Conservation (phyloP, 1,140 invertebrate species). For the Pemphigus obesinymphae region DNA sequence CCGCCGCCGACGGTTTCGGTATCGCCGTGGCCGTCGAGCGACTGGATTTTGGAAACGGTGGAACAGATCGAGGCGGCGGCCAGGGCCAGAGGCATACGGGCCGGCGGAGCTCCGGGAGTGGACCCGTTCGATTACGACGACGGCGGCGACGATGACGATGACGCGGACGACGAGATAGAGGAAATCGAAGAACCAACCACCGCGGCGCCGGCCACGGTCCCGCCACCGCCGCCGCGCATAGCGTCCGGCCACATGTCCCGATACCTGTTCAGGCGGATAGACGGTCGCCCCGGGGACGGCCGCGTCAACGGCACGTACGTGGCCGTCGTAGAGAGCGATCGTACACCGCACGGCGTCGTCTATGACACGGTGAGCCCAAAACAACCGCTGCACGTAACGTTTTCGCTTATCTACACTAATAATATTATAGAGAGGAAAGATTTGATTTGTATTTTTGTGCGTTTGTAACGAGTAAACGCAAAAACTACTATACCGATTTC, state of each 20-base stretch:
- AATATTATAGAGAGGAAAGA: too few species aligned
- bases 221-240: background rate
- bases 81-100: background rate
- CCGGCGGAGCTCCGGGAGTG: background rate
- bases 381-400: too few species aligned
- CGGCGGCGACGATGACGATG: background rate
- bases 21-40: background rate
- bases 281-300: background rate
- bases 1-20: background rate
- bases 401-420: too few species aligned
- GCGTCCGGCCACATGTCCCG: background rate
- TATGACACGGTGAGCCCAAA: conserved; percentile 7
- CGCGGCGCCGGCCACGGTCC: too few species aligned
- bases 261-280: conserved; percentile 16
- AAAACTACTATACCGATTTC: too few species aligned
- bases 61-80: background rate
- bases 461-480: too few species aligned
- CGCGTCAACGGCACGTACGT: conserved; percentile 20
- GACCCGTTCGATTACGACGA: background rate
- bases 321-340: conserved; percentile 7
- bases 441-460: too few species aligned
- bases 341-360: background rate
- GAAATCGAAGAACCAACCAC: background rate
- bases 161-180: background rate
- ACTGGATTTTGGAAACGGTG: background rate